These are phyloP conservation scores for Pedicia rivosa DNA, from an alignment of 2,888 invertebrate genomes.

Conservation along the genomic window DNA sequence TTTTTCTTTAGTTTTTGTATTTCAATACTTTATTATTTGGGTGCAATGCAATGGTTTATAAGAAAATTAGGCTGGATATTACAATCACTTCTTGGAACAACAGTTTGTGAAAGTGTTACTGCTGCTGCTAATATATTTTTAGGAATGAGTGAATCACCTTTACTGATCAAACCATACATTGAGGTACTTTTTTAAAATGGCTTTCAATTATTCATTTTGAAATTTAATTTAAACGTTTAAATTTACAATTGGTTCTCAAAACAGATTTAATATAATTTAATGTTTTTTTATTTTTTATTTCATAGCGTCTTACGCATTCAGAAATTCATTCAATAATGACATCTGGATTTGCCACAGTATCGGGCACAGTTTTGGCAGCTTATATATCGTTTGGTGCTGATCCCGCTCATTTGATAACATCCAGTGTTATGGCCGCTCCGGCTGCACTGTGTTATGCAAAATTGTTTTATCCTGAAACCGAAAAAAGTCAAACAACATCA, in stretches of 20 bases:
- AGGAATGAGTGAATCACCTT: conserved; percentile 83
- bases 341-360: conserved; percentile 89
- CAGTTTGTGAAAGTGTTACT: conserved; percentile 87
- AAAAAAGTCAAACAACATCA: conserved; percentile 56
- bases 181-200: too few species aligned
- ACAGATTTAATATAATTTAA: too few species aligned
- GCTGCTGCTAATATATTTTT: conserved; percentile 89
- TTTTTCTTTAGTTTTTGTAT: conserved; percentile 89
- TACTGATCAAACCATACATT: conserved; percentile 78
- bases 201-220: not conserved
- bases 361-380: conserved; percentile 83
- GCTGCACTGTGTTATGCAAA: conserved; percentile 83
- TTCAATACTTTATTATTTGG: conserved; percentile 76
- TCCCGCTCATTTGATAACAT: conserved; percentile 76
- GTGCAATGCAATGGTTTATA: conserved; percentile 76
- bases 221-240: not conserved
- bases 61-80: conserved; percentile 64
- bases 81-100: conserved; percentile 59
- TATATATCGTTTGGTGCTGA: conserved; percentile 83
- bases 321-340: conserved; percentile 90
- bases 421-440: conserved; percentile 93
- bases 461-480: conserved; percentile 82
- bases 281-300: too few species aligned
- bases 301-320: conserved; percentile 83
- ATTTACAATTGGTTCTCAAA: not conserved